Evolutionary conservation across 2,797 vertebrate genomes (phyloP), one percentile per base, ranked within the genome.

Genomic region (Hirundo rustica): DNA sequence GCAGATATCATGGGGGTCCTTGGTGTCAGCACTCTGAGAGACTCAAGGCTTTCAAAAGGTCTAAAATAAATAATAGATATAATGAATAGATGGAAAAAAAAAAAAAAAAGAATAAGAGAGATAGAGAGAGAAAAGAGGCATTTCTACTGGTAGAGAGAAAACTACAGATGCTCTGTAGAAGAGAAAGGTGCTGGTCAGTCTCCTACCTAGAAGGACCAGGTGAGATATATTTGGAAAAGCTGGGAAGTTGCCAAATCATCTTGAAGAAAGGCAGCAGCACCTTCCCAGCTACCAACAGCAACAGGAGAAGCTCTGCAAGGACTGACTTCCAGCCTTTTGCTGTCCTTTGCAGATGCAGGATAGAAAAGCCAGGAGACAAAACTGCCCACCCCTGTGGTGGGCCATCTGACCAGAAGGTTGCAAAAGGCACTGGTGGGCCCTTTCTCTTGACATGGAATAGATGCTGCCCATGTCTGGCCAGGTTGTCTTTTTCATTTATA

Each of bases 351-450:
- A 73, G 42, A 34, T 36, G 22, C 15, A 90, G 64, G 60, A 55
- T 16, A 26, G 64, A 58, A 94, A 93, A 95, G 75, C 38, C 86
- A 95, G 80, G 38, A 92, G 81, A 89, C 77, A 75, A 67, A 89
- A 75, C 64, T 7, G 16, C 58, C 27, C 27, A 40, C 9, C 10
- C 17, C 36, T 54, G 17, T 26, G 15, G 27, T 1, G 19, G 22
- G 48, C 26, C 53, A 68, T 34, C 42, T 4, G 11, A 81, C 44
- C 9, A 42, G 53, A 84, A 68, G 30, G 47, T 18, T 16, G 10
- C 76, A 85, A 89, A 91, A 92, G 85, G 78, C 34, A 77, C 50
- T 19, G 55, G 26, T 32, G 62, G 65, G 26, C 20, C 22, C 85
- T 55, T 58, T 93, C 74, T 50, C 55, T 90, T 53, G 45, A 77